A percentile compares a stretch with the other conserved stretches of the same genome.
Evolutionary conservation across 2,113 vertebrate genomes (phyloP).

Genomic region (Gulo gulo): DNA sequence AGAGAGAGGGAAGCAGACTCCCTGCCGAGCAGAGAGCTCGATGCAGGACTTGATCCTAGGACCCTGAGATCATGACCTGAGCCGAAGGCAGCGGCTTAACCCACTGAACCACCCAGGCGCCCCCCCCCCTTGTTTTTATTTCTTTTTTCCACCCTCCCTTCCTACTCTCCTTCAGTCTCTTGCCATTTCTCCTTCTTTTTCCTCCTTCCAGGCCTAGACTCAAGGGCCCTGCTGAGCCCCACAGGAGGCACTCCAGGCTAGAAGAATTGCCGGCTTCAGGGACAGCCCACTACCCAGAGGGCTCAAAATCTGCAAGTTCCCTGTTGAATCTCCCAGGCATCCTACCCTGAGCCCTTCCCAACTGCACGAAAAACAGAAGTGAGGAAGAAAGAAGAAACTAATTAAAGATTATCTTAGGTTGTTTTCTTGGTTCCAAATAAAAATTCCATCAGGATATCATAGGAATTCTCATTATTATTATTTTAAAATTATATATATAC

Average conservation of each 20-base stretch:
- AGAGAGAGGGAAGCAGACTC: too few relatives aligned
- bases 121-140: too few relatives aligned
- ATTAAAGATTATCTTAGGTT: not conserved
- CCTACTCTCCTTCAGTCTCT: not conserved
- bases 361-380: not conserved
- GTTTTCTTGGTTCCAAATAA: not conserved
- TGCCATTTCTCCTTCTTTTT: not conserved
- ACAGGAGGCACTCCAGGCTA: not conserved
- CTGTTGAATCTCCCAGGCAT: rapidly evolving
- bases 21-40: too few relatives aligned
- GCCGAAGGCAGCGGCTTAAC: too few relatives aligned
- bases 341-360: not conserved
- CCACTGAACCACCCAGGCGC: too few relatives aligned
- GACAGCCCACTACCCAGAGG: not conserved
- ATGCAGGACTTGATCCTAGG: too few relatives aligned
- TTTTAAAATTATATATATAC: not conserved
- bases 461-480: not conserved
- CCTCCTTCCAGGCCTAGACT: not conserved
- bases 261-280: not conserved
- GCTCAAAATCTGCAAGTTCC: not conserved
- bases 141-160: not conserved
- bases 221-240: not conserved
- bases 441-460: not conserved
- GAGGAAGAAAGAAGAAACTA: not conserved
- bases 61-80: too few relatives aligned